Percentiles rank a stretch among this genome's conserved stretches.
phyloP scores from a whole-genome alignment of 1,140 invertebrate species.

The Heliconius melpomene region DNA sequence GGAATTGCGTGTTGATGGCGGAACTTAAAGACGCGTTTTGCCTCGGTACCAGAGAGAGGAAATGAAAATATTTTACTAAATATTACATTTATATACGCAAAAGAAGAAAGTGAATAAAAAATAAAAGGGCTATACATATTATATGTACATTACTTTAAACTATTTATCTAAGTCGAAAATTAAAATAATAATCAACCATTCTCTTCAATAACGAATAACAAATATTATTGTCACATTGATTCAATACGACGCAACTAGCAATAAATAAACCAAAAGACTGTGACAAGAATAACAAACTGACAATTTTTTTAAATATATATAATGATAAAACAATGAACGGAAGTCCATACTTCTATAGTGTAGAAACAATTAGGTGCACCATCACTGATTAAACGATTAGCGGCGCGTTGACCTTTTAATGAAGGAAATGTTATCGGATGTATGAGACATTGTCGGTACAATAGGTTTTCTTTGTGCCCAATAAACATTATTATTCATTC shows the following conservation, averaged over 20 bases:
- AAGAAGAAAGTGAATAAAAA: too few relatives aligned
- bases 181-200: too few relatives aligned
- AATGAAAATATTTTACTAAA: too few relatives aligned
- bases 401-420: conserved; percentile 42
- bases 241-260: neutral
- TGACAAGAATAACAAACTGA: neutral
- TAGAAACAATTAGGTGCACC: conserved; percentile 46
- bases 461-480: neutral
- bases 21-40: too few relatives aligned
- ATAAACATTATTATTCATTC: neutral
- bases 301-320: neutral
- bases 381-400: conserved; percentile 43
- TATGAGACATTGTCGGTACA: neutral
- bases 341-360: conserved; percentile 35
- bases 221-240: neutral
- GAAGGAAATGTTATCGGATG: neutral
- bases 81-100: too few relatives aligned
- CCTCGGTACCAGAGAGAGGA: too few relatives aligned
- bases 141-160: too few relatives aligned
- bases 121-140: too few relatives aligned
- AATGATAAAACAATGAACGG: conserved; percentile 42
- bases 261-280: neutral
- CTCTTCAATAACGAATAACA: too few relatives aligned
- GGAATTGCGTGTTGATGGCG: too few relatives aligned
- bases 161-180: too few relatives aligned